phyloP scores from a whole-genome alignment of 2,113 vertebrate genomes.

The Alces alces region DNA sequence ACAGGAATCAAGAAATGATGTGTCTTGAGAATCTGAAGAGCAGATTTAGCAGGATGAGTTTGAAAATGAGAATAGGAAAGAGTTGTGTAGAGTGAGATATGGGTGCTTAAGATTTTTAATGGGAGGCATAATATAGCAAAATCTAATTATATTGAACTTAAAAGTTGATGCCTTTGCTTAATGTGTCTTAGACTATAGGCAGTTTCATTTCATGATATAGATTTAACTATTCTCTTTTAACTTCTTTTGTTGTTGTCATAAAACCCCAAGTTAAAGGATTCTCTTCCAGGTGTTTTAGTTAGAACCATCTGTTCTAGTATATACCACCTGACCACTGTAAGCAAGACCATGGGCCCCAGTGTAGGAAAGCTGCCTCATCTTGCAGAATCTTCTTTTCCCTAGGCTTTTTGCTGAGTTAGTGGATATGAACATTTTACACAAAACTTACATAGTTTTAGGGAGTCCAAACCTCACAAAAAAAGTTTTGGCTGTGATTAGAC shows the following conservation, averaged over 20 bases:
- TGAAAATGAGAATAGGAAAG: neutral
- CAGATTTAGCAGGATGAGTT: neutral
- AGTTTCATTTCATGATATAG: neutral
- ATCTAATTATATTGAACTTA: neutral
- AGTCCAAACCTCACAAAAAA: neutral
- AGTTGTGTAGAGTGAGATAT: neutral
- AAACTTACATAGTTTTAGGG: neutral
- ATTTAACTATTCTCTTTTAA: neutral
- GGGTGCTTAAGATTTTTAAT: neutral
- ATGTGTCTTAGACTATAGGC: neutral
- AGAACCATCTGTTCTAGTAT: neutral
- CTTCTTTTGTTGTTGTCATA: neutral
- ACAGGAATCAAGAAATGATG: neutral
- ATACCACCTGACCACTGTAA: neutral
- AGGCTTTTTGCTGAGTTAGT: neutral
- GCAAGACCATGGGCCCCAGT: neutral
- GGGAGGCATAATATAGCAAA: neutral
- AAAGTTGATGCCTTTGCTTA: slow-evolving; percentile 4
- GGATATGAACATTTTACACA: neutral
- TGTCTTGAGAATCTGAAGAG: neutral
- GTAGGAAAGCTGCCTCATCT: neutral
- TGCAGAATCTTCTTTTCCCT: neutral
- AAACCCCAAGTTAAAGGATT: neutral
- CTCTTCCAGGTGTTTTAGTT: neutral
- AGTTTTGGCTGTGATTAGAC: neutral